Percentiles rank a stretch among this genome's conserved stretches.
phyloP scores from a whole-genome alignment of 2,797 vertebrate species.

The Cyclura pinguis region DNA sequence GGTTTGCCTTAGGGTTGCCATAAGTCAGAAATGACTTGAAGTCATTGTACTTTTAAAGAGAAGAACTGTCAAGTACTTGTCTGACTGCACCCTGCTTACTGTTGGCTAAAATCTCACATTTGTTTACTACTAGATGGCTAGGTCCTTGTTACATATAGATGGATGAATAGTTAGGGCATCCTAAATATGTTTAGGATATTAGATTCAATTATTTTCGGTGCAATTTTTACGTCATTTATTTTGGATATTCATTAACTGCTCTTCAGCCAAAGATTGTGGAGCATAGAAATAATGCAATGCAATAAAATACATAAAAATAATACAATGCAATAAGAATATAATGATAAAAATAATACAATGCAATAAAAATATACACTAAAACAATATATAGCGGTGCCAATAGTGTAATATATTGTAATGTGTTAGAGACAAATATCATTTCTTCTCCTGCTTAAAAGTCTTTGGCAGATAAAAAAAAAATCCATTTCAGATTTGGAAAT shows the following conservation, averaged over 20 bases:
- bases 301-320: neutral
- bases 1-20: no score
- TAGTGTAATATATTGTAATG: neutral
- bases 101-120: neutral
- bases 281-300: neutral
- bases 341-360: neutral
- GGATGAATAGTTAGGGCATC: neutral
- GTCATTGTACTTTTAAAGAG: neutral
- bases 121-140: neutral
- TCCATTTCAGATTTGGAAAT: neutral
- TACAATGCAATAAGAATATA: neutral
- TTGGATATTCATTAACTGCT: neutral
- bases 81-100: neutral
- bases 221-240: neutral
- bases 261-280: neutral
- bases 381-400: neutral
- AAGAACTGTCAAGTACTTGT: neutral
- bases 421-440: neutral
- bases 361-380: neutral
- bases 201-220: neutral
- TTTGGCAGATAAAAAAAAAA: neutral
- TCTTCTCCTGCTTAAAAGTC: neutral
- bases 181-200: neutral
- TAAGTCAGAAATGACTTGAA: no score
- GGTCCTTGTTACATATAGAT: neutral